phyloP scores from a whole-genome alignment of 2,888 invertebrate species.

The Drosophila suboccidentalis region DNA sequence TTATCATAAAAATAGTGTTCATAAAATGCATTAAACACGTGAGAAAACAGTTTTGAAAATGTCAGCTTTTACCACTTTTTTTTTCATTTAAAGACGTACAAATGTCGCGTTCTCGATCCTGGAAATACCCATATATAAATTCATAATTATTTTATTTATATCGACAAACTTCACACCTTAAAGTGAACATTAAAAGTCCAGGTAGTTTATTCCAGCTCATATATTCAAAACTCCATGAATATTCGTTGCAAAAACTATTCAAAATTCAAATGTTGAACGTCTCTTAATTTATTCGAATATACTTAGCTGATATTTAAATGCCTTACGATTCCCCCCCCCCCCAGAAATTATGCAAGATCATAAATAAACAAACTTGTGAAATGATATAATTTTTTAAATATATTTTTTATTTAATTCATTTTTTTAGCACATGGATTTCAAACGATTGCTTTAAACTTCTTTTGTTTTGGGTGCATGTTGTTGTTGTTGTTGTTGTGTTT shows the following conservation, averaged over 20 bases:
- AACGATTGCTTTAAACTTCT: conserved; percentile 49
- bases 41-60: too few relatives aligned
- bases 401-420: conserved; percentile 47
- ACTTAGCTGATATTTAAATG: neutral
- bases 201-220: too few relatives aligned
- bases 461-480: conserved; percentile 48
- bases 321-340: neutral
- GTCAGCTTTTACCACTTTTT: too few relatives aligned
- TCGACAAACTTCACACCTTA: neutral
- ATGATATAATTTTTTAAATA: conserved; percentile 48
- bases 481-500: conserved; percentile 27
- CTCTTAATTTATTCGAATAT: neutral
- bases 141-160: too few relatives aligned
- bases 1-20: too few relatives aligned
- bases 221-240: neutral
- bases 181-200: neutral
- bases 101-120: too few relatives aligned
- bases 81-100: too few relatives aligned
- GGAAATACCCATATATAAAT: too few relatives aligned
- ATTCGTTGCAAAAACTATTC: conserved; percentile 2
- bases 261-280: neutral
- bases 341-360: too few relatives aligned
- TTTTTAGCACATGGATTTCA: conserved; percentile 75
- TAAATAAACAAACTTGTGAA: conserved; percentile 19
- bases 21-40: too few relatives aligned